A percentile compares a stretch with the other conserved stretches of the same genome.
Conservation (phyloP, 2,888 invertebrate species). For the Xiphydria camelus region DNA sequence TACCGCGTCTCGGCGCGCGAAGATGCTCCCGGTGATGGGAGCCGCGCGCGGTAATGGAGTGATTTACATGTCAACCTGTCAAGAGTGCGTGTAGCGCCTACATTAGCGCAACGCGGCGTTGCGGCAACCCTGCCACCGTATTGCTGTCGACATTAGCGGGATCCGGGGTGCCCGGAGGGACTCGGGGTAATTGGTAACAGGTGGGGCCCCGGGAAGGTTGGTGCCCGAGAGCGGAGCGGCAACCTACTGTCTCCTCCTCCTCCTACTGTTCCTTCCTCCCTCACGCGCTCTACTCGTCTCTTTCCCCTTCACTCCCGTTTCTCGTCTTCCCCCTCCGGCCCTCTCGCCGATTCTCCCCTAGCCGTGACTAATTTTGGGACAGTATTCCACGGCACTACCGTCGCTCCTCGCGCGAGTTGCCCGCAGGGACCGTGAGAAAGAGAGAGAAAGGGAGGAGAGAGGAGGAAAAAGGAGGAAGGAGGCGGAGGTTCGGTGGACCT, state of each 20-base stretch:
- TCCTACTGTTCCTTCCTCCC: slow-evolving; percentile 1
- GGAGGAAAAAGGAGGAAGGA: no score
- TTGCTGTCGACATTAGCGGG: neutral
- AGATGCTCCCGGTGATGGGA: no score
- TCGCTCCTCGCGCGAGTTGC: no score
- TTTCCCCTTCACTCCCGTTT: neutral
- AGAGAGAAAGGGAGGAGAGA: no score
- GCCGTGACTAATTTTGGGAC: slow-evolving; percentile 1
- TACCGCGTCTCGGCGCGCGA: neutral
- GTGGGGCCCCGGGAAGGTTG: slow-evolving; percentile 7
- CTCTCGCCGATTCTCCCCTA: neutral
- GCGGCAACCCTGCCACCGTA: slow-evolving; percentile 4
- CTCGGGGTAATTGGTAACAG: slow-evolving; percentile 16
- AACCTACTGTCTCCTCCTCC: slow-evolving; percentile 3
- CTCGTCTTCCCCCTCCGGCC: neutral
- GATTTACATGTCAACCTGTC: slow-evolving; percentile 14
- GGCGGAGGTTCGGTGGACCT: no score
- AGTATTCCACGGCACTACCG: no score
- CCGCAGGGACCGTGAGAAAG: no score
- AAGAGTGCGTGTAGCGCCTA: slow-evolving; percentile 1
- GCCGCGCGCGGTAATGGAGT: slow-evolving; percentile 1
- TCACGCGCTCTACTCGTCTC: neutral
- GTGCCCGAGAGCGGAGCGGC: neutral
- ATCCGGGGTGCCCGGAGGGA: neutral
- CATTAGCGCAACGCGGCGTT: slow-evolving; percentile 1